These are phyloP conservation scores for Synanceia verrucosa DNA, from an alignment of 2,797 vertebrate species.

Conservation along the genomic window DNA sequence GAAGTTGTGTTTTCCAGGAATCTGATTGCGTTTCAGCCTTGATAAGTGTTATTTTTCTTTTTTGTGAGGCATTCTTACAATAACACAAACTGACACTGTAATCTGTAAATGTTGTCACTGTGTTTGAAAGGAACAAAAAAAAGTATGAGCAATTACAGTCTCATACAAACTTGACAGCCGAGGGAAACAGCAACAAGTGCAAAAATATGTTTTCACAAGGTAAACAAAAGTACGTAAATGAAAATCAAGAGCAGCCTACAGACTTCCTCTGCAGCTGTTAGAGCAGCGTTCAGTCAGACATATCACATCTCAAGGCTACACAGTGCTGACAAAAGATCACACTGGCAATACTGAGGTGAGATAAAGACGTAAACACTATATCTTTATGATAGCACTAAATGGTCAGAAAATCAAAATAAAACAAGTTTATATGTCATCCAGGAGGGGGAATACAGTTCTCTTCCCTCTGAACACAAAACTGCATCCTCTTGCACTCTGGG, in stretches of 20 bases:
- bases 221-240: constrained; percentile 7
- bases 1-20: not conserved
- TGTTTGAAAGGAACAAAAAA: not conserved
- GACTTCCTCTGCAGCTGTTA: not conserved
- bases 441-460: not conserved
- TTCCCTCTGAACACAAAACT: not conserved
- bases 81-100: not conserved
- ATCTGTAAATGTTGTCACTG: not conserved
- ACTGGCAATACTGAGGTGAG: not conserved
- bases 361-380: not conserved
- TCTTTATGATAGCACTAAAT: not conserved
- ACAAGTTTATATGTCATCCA: not conserved
- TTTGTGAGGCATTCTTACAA: not conserved
- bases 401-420: not conserved
- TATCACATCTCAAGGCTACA: not conserved
- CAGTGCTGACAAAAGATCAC: not conserved
- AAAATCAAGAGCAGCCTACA: not conserved
- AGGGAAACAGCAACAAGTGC: not conserved
- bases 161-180: not conserved
- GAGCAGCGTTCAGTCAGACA: not conserved
- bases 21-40: not conserved
- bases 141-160: too few species aligned
- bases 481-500: constrained; percentile 10
- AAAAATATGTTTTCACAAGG: not conserved
- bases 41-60: too few species aligned